Evolutionary conservation across 2,113 vertebrate species (phyloP).

Genomic region (Smithornis capensis): DNA sequence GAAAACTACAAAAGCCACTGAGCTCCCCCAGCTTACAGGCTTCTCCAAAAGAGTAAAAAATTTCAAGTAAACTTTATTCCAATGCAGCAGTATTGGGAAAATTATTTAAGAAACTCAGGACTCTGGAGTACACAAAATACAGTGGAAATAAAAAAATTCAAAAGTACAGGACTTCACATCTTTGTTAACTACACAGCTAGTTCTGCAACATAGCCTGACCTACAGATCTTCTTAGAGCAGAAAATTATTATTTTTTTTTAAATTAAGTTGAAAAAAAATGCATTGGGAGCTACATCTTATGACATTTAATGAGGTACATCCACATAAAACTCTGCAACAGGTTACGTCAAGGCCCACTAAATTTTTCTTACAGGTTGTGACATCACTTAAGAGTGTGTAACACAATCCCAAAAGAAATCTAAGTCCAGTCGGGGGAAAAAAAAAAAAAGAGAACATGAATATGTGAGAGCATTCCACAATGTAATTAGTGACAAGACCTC

Average conservation of each 20-base stretch:
- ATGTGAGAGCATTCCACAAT: neutral
- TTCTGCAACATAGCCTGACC: neutral
- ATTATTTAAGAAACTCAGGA: neutral
- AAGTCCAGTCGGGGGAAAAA: neutral
- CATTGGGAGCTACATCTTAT: neutral
- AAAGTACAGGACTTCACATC: neutral
- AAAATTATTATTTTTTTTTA: neutral
- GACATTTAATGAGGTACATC: neutral
- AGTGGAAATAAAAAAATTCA: neutral
- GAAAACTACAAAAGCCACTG: neutral
- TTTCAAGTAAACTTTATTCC: neutral
- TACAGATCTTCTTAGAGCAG: neutral
- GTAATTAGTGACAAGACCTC: neutral
- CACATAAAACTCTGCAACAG: neutral
- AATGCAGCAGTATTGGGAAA: neutral
- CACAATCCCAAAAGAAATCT: neutral
- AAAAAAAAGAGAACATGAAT: neutral
- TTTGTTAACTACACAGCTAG: neutral
- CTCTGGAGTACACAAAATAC: neutral
- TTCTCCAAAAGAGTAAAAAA: neutral
- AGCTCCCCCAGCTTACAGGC: neutral
- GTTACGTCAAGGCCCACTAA: neutral
- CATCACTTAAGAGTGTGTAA: neutral
- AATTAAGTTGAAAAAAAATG: accelerated
- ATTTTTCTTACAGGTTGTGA: neutral